Evolutionary conservation across 2,797 vertebrate species (phyloP), one percentile per base, ranked within the genome.

Genomic region (Enteromius unitaeniatus): DNA sequence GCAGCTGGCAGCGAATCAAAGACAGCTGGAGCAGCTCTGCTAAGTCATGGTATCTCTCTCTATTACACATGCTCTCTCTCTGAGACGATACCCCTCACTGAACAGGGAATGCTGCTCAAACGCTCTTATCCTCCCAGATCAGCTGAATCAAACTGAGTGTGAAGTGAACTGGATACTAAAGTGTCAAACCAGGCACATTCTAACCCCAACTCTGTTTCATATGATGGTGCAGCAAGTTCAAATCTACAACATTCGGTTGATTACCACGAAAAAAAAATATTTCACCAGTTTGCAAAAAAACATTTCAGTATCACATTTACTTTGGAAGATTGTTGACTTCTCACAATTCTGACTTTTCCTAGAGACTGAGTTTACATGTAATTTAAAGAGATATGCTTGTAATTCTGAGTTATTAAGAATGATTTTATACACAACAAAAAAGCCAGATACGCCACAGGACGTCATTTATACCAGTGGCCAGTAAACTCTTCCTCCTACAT

Each of bases 11-110:
- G n/a, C 17, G 9, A 86, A 15, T 40, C 34, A 62, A 58, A 40
- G 23, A 85, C 19, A 78, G 78, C 78, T 47, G 31, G 26, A 31
- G 23, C 75, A 64, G 83, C 58, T 6, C 34, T 1, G 49, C 34
- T 26, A 31, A 62, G 42, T 40, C 68, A 69, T 6, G 67, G 79
- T 28, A 70, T 55, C 67, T 28, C 42, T 28, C 17, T 40, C n/a
- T 42, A 79, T 23, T 67, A 68, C 60, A 31, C 5, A 62, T 11
- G 4, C 64, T 60, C 19, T 19, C 75, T 77, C 60, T 42, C n/a
- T 13, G 9, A 42, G 15, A 26, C 8, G 28, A 68, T 42, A 21
- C 1, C 31, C 28, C 23, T 70, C 62, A 53, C 28, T 60, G 67
- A 55, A 58, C 23, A 14, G 14, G n/a, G 3, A 19, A 19, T 14